phyloP scores from a whole-genome alignment of 1,140 invertebrate species.

The Lerema accius region DNA sequence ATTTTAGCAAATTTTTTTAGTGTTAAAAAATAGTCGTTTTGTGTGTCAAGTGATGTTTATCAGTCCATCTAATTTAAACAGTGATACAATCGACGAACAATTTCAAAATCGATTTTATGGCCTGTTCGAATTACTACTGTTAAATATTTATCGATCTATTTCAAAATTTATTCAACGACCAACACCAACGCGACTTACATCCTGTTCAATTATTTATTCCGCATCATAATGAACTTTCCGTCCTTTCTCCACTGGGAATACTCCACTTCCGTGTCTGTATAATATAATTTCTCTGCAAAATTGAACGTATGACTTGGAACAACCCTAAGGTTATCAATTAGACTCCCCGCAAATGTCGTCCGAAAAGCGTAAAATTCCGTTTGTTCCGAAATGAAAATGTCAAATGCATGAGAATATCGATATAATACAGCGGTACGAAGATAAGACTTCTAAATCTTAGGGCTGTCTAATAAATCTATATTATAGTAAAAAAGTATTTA shows the following conservation, averaged over 20 bases:
- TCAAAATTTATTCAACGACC: not conserved
- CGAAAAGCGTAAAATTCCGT: conserved; percentile 48
- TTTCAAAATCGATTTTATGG: no score
- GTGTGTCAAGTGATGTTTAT: no score
- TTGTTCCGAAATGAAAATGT: conserved; percentile 46
- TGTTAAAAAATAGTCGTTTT: no score
- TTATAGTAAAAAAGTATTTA: no score
- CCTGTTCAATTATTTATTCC: conserved; percentile 1
- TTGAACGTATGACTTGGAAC: conserved; percentile 17
- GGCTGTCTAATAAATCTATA: no score
- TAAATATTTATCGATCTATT: no score
- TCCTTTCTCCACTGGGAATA: conserved; percentile 5
- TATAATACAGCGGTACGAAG: conserved; percentile 34
- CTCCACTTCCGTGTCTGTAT: not conserved
- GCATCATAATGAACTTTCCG: conserved; percentile 12
- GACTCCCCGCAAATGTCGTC: conserved; percentile 39
- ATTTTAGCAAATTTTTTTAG: no score
- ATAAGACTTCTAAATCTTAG: not conserved
- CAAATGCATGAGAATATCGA: conserved; percentile 33
- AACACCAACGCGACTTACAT: not conserved
- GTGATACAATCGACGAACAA: no score
- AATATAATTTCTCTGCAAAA: conserved; percentile 14
- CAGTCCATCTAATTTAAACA: no score
- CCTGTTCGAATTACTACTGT: no score
- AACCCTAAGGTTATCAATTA: conserved; percentile 40